Evolutionary conservation across 2,113 vertebrate genomes (phyloP).

Genomic region (Montifringilla adamsi): DNA sequence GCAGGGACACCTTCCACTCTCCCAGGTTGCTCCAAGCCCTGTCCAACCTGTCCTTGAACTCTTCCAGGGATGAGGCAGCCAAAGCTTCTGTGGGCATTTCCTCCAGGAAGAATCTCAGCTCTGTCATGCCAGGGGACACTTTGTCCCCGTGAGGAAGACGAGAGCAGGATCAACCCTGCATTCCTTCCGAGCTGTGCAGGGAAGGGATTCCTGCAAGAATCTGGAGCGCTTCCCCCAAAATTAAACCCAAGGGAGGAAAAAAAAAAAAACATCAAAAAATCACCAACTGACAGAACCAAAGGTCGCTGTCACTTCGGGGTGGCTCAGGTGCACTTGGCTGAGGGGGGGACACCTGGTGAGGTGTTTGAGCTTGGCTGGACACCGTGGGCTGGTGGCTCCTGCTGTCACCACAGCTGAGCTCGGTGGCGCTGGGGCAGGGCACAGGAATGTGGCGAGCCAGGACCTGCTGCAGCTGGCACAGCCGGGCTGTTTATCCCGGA

Average conservation of each 20-base stretch:
- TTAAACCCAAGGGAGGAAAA: background rate
- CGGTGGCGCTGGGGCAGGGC: background rate
- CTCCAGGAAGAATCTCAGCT: background rate
- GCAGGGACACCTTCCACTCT: background rate
- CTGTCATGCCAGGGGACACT: accelerated
- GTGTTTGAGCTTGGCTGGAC: accelerated
- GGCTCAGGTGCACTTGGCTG: background rate
- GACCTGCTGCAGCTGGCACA: slow-evolving; percentile 19
- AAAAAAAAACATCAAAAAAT: background rate
- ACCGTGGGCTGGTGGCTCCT: accelerated
- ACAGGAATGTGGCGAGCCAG: background rate
- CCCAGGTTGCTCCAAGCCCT: background rate
- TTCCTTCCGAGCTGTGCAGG: accelerated
- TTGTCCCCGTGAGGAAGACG: accelerated
- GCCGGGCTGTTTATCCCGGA: background rate
- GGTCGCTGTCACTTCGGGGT: accelerated
- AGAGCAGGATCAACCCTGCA: background rate
- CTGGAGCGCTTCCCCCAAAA: background rate
- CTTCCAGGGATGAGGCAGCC: background rate
- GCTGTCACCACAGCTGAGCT: background rate
- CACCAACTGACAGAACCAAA: accelerated
- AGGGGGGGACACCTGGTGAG: background rate
- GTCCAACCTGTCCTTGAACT: background rate
- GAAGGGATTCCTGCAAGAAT: background rate
- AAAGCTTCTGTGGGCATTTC: background rate